Conservation (phyloP, 2,797 vertebrate species). For the Poecile montanus region DNA sequence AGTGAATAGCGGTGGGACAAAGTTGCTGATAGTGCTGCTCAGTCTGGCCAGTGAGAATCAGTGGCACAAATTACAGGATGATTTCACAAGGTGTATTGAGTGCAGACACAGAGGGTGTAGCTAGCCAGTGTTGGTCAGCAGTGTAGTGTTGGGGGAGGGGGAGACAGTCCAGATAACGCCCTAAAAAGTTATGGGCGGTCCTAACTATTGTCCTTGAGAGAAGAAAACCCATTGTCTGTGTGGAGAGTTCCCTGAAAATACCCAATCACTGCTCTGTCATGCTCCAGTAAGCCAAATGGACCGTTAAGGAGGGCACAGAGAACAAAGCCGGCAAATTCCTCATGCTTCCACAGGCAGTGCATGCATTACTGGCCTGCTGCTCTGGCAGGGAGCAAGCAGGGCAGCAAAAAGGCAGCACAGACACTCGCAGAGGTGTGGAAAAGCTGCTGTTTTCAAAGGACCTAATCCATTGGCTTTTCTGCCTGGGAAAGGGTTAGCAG, state of each 20-base stretch:
- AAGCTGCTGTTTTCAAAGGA: not conserved
- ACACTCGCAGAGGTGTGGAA: not conserved
- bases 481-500: not conserved
- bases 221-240: not conserved
- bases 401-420: not conserved
- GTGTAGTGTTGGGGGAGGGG: not conserved
- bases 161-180: not conserved
- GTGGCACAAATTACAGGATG: not conserved
- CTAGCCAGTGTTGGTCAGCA: not conserved
- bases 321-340: slow-evolving; percentile 41
- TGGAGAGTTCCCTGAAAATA: not conserved
- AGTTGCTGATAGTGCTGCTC: not conserved
- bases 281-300: not conserved
- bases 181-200: not conserved
- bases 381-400: not conserved
- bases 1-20: not conserved
- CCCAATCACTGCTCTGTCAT: not conserved
- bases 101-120: not conserved
- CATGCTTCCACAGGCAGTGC: not conserved
- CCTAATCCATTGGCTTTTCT: not conserved
- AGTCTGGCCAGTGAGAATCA: not conserved
- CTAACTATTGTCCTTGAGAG: not conserved
- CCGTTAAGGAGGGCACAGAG: slow-evolving; percentile 34
- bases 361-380: not conserved
- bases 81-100: not conserved